Evolutionary conservation across 2,888 invertebrate species (phyloP).

Genomic region (Drosophila limbata): DNA sequence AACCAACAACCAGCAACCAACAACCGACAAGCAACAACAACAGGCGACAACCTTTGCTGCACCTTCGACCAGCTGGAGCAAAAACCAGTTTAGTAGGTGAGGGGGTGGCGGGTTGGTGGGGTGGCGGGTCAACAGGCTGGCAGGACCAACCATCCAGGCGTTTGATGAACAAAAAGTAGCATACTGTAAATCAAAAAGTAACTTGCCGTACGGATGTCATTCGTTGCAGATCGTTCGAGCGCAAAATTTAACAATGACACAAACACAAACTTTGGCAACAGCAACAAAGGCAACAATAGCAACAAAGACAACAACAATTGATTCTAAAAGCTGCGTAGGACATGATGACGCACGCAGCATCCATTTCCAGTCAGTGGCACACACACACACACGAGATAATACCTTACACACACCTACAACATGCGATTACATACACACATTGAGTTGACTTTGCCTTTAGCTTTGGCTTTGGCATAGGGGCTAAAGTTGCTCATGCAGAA

Average conservation of each 20-base stretch:
- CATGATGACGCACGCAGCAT: constrained; percentile 63
- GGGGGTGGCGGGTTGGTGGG: background rate
- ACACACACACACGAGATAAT: constrained; percentile 61
- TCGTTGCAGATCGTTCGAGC: constrained; percentile 81
- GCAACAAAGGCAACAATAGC: constrained; percentile 25
- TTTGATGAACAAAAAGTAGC: constrained; percentile 80
- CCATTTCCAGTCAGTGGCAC: constrained; percentile 41
- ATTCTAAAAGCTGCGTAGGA: constrained; percentile 68
- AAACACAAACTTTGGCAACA: constrained; percentile 71
- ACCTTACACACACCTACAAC: constrained; percentile 79
- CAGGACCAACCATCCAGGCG: constrained; percentile 54
- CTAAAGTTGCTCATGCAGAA: constrained; percentile 79
- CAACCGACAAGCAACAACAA: constrained; percentile 42
- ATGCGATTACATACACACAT: constrained; percentile 38
- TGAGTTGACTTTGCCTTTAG: constrained; percentile 24
- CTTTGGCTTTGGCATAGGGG: constrained; percentile 63
- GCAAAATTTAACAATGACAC: constrained; percentile 82
- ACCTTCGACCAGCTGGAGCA: constrained; percentile 66
- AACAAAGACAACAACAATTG: constrained; percentile 45
- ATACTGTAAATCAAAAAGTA: constrained; percentile 82
- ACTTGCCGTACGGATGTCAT: constrained; percentile 81
- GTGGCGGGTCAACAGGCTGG: constrained; percentile 21
- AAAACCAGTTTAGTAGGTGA: constrained; percentile 8
- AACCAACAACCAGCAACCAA: constrained; percentile 59
- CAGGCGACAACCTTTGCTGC: constrained; percentile 73